Base-by-base conservation (phyloP, 2,888 invertebrate genomes). In the Dichetophora obliterata region DNA sequence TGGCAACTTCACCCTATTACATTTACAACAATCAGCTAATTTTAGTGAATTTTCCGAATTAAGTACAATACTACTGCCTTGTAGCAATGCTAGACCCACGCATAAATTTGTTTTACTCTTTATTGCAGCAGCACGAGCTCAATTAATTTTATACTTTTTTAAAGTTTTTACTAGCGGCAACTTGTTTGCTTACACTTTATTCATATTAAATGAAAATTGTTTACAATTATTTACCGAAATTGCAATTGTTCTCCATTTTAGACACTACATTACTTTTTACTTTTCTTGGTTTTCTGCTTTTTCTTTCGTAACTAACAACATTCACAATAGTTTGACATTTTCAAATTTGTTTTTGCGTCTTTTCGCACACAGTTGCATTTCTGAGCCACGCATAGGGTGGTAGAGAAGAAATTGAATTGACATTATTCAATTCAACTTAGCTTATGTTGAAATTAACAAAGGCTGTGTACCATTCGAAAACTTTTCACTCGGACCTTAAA, bases 211-310 rank as follows among this genome's bases (percentile, higher is more conserved):
- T 19, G 37, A 37, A 52, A 48, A 50, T 48, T 31, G 63, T 63
- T 52, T 14, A 5, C 9, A 22, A 27, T 79, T 75, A 71, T 74
- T 76, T 79, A 79, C 79, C 79, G 74, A 76, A 79, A 71, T 68
- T 75, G 63, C 63, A 63, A 34, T 74, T 74, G 61, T 77, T 79
- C 70, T 75, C 79, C 79, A 79, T 79, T 75, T 77, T 68, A 57
- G 61, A 74, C 75, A 61, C 79, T 79, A 79, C 79, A 79, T 79
- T 76, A 76, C 77, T 77, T 54, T 71, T 75, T 57, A 27, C 27
- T 68, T 68, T 75, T 65, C 76, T 72, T 78, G 54, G 37, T 69
- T 70, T 59, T 48, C 57, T 59, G 24, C 22, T n/a, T 37, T 43
- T 68, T 50, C 50, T 37, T 34, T 68, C 48, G 63, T 63, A 31